Evolutionary conservation across 2,113 vertebrate genomes (phyloP).

Genomic region (Synchiropus splendidus): DNA sequence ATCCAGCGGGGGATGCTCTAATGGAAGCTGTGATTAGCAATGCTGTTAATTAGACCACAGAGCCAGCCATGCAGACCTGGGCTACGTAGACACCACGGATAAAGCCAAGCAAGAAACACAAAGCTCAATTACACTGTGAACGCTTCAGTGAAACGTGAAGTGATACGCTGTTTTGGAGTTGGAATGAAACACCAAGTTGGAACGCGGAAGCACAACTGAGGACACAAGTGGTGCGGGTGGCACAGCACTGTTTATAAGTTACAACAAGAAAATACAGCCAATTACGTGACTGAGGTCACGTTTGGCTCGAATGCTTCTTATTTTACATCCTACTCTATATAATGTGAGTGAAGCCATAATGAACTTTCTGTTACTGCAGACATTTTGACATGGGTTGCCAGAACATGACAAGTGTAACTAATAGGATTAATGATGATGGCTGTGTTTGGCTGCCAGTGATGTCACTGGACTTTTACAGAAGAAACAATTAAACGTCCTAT

Average conservation of each 20-base stretch:
- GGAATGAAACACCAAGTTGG: conserved; percentile 8
- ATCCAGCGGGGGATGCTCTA: conserved; percentile 63
- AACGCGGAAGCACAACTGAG: too few species aligned
- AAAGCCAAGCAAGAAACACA: conserved; percentile 25
- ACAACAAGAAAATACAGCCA: conserved; percentile 32
- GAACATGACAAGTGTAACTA: not conserved
- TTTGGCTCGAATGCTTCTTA: conserved; percentile 3
- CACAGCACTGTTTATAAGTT: conserved; percentile 16
- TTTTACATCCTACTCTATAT: conserved; percentile 7
- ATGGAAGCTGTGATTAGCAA: conserved; percentile 70
- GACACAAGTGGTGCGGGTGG: conserved; percentile 8
- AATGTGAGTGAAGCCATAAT: conserved; percentile 4
- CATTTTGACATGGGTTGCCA: not conserved
- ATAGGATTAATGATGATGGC: not conserved
- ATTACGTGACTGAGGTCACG: conserved; percentile 34
- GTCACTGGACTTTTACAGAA: not conserved
- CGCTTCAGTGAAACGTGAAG: conserved; percentile 26
- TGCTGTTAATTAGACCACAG: conserved; percentile 68
- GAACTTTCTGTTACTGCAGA: not conserved
- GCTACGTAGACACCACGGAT: conserved; percentile 43
- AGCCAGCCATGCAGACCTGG: conserved; percentile 52
- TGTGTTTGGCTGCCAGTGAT: not conserved
- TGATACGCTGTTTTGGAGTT: conserved; percentile 13
- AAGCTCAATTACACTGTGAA: conserved; percentile 7
- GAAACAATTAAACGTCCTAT: too few species aligned